phyloP scores from a whole-genome alignment of 2,888 invertebrate genomes.

The Ormyrus rosae region DNA sequence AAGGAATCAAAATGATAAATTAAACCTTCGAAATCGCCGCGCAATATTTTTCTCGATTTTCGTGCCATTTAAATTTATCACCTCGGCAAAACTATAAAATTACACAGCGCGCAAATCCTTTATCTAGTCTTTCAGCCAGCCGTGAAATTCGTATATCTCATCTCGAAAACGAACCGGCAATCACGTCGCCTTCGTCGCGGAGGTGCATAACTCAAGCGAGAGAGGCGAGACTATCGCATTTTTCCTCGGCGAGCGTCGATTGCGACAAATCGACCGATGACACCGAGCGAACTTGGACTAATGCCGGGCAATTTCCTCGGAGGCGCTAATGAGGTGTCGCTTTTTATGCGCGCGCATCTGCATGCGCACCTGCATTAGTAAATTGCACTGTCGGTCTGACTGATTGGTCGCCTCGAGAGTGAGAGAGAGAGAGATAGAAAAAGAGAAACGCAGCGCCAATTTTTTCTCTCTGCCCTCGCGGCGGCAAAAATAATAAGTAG shows the following conservation, averaged over 20 bases:
- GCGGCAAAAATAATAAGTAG: constrained; percentile 42
- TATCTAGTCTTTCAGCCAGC: no score
- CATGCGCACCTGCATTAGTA: constrained; percentile 58
- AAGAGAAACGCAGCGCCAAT: constrained; percentile 20
- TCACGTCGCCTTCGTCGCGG: no score
- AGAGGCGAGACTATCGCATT: background rate
- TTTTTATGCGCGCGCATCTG: background rate
- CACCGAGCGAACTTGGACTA: constrained; percentile 1
- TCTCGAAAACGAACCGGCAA: no score
- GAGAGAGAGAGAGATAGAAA: no score
- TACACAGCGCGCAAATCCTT: no score
- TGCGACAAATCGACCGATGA: constrained; percentile 35
- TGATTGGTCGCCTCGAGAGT: constrained; percentile 56
- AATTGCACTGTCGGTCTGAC: constrained; percentile 62
- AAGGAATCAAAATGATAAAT: no score
- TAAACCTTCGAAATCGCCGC: background rate
- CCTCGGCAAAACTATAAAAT: no score
- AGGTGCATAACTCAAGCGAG: no score
- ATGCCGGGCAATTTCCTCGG: constrained; percentile 36
- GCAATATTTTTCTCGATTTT: no score
- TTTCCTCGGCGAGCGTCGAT: background rate
- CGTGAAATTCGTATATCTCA: no score
- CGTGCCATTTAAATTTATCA: no score
- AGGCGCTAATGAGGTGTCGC: constrained; percentile 40
- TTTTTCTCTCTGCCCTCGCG: background rate